Conservation (phyloP, 2,888 invertebrate species). For the Pammene fasciana region DNA sequence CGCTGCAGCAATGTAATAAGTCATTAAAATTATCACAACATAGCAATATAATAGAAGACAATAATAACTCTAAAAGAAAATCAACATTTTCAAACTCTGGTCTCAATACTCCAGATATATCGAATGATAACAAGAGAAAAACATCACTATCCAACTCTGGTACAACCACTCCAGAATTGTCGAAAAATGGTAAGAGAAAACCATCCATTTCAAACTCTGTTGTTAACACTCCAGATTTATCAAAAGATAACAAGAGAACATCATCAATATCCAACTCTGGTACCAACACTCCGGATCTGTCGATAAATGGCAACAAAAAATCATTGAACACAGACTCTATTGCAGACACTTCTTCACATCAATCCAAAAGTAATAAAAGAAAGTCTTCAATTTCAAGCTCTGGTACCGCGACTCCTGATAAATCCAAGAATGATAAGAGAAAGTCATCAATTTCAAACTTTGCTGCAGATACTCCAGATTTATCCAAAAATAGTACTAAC, state of each 20-base stretch:
- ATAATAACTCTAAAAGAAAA: slow-evolving; percentile 44
- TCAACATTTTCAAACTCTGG: slow-evolving; percentile 28
- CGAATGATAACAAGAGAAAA: slow-evolving; percentile 38
- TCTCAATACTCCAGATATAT: slow-evolving; percentile 14
- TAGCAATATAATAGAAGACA: slow-evolving; percentile 37
- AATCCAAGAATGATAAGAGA: slow-evolving; percentile 16
- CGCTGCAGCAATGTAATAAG: slow-evolving; percentile 1
- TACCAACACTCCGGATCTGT: background rate
- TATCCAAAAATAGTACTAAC: slow-evolving; percentile 13
- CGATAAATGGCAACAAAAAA: slow-evolving; percentile 28
- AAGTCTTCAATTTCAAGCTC: slow-evolving; percentile 47
- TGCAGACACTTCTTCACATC: slow-evolving; percentile 6
- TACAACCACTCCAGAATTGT: slow-evolving; percentile 18
- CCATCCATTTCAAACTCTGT: slow-evolving; percentile 44
- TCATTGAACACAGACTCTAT: slow-evolving; percentile 44
- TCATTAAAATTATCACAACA: slow-evolving; percentile 13
- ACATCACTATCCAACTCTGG: slow-evolving; percentile 44
- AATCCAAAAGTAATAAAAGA: slow-evolving; percentile 15
- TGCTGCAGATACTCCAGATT: slow-evolving; percentile 13
- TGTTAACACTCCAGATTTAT: slow-evolving; percentile 15
- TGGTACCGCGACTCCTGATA: slow-evolving; percentile 12
- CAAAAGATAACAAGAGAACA: slow-evolving; percentile 16
- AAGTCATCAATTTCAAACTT: slow-evolving; percentile 5
- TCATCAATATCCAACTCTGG: slow-evolving; percentile 1
- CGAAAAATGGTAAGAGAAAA: slow-evolving; percentile 38